Conservation (phyloP, 92 coral and sea anemone species). For the Palythoa grandiflora region DNA sequence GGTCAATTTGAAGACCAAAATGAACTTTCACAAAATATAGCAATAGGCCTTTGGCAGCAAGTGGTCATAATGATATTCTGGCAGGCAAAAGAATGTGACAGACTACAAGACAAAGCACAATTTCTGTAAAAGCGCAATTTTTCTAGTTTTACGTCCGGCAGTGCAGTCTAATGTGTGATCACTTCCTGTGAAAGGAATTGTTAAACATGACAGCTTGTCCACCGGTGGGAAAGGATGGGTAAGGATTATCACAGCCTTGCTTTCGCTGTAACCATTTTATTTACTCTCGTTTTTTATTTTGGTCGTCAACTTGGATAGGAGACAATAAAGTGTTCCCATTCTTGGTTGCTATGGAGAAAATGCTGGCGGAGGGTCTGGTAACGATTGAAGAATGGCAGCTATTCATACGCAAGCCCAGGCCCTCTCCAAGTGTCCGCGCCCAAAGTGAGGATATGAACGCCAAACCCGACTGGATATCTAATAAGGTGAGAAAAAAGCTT, state of each 20-base stretch:
- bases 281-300: neutral
- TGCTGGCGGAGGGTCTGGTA: slow-evolving; percentile 69
- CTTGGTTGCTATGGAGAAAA: slow-evolving; percentile 88
- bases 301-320: slow-evolving; percentile 50
- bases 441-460: slow-evolving; percentile 14
- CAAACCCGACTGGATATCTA: slow-evolving; percentile 83
- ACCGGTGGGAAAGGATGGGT: neutral
- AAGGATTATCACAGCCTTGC: neutral
- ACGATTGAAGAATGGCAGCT: slow-evolving; percentile 82
- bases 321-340: slow-evolving; percentile 93
- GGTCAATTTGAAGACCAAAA: too few species aligned
- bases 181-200: too few species aligned
- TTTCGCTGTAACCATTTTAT: neutral
- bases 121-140: too few species aligned
- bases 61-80: too few species aligned
- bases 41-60: too few species aligned
- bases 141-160: too few species aligned
- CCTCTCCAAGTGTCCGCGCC: neutral
- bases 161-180: too few species aligned
- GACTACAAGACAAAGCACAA: too few species aligned
- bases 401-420: slow-evolving; percentile 57
- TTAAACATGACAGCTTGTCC: too few species aligned
- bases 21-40: too few species aligned
- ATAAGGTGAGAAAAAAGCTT: slow-evolving; percentile 32
- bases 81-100: too few species aligned